Conservation (phyloP, 2,888 invertebrate species). For the Nemapogon koenigi region DNA sequence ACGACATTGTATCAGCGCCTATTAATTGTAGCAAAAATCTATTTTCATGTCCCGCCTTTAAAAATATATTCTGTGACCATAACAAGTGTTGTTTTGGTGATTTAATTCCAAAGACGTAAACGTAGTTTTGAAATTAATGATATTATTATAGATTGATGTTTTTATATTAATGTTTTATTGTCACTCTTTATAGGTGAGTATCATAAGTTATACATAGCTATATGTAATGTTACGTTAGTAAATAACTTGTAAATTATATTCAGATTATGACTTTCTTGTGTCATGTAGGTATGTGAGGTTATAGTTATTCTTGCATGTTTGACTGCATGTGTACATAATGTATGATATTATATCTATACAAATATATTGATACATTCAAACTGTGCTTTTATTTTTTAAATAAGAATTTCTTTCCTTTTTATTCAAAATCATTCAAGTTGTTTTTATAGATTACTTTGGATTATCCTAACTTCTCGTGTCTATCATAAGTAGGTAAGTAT, state of each 20-base stretch:
- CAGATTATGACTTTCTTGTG: constrained; percentile 4
- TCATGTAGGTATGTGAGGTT: constrained; percentile 7
- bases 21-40: no score
- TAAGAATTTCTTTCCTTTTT: neutral
- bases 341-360: constrained; percentile 26
- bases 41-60: constrained; percentile 62
- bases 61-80: constrained; percentile 53
- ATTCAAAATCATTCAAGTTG: neutral
- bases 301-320: constrained; percentile 6
- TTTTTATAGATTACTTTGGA: neutral
- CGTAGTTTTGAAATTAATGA: constrained; percentile 50
- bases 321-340: constrained; percentile 43
- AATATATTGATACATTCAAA: constrained; percentile 11
- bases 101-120: constrained; percentile 63
- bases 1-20: no score
- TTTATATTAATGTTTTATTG: neutral
- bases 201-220: neutral
- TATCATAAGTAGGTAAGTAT: no score
- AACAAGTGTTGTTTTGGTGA: constrained; percentile 60
- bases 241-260: constrained; percentile 4
- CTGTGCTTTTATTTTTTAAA: constrained; percentile 6
- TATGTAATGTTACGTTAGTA: constrained; percentile 1
- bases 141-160: neutral
- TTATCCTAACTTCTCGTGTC: no score
- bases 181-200: neutral